Evolutionary conservation across 2,797 vertebrate species (phyloP).

Genomic region (Sciurus vulgaris): DNA sequence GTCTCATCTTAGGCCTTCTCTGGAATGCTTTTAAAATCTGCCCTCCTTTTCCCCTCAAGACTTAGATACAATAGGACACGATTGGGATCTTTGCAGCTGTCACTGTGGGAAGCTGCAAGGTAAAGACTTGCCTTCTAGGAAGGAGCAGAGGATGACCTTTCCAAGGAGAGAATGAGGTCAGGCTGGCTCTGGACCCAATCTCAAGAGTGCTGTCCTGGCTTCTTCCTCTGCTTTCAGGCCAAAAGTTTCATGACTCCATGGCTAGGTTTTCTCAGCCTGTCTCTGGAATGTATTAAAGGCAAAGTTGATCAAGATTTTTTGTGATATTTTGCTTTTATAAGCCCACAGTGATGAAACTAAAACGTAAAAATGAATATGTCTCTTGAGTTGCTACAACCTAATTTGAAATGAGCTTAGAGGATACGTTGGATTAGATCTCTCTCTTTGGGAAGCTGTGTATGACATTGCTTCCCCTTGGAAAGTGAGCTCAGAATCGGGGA

Average conservation of each 20-base stretch:
- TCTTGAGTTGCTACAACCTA: background rate
- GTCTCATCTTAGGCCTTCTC: background rate
- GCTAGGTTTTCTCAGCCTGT: conserved; percentile 9
- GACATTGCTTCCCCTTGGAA: background rate
- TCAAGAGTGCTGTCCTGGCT: background rate
- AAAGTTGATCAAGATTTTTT: background rate
- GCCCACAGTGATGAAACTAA: background rate
- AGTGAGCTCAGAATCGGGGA: background rate
- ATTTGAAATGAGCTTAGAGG: background rate
- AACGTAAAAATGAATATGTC: background rate
- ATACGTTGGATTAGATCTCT: background rate
- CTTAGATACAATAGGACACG: background rate
- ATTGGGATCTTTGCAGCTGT: background rate
- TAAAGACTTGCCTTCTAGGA: background rate
- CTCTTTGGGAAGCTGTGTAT: background rate
- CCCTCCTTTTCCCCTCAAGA: background rate
- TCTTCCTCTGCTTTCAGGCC: background rate
- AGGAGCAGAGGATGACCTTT: background rate
- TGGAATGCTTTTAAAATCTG: background rate
- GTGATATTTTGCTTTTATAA: conserved; percentile 20
- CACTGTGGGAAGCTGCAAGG: background rate
- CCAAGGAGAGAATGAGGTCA: background rate
- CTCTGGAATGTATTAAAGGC: conserved; percentile 39
- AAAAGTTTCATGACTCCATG: conserved; percentile 1
- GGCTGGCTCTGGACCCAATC: background rate